Base-by-base conservation (phyloP, 1,140 invertebrate species). In the Cheumatopsyche charites region DNA sequence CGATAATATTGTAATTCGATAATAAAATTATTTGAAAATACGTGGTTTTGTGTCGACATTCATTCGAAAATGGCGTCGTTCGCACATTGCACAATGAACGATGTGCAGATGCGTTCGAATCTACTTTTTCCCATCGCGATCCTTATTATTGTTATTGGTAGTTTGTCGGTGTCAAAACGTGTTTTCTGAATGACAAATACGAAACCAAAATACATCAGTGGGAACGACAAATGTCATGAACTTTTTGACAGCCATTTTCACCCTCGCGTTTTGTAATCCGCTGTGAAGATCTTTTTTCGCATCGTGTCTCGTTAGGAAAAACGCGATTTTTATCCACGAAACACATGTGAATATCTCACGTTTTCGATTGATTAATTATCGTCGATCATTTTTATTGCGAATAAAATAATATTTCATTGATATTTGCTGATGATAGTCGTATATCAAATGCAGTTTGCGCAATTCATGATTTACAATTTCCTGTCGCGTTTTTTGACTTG, bases 21-120 rank as follows among this genome's bases (percentile, higher is more conserved):
- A n/a, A n/a, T n/a, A n/a, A n/a, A n/a, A n/a, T n/a, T n/a, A n/a
- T n/a, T n/a, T n/a, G n/a, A n/a, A n/a, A n/a, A n/a, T n/a, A 9
- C 29, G 29, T 36, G 29, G 9, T 36, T 36, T 36, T 9, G 29
- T 9, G 29, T n/a, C n/a, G n/a, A n/a, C n/a, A n/a, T n/a, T n/a
- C n/a, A n/a, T 36, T 36, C 9, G 25, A 58, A 58, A 58, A 58
- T 58, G 55, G 55, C 55, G 55, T 58, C 55, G n/a, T 6, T 52
- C 47, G 15, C 47, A 36, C 9, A n/a, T n/a, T n/a, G 11, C 55
- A 58, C 19, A 58, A 58, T 12, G 23, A 58, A 11, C 21, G 19
- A 21, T 2, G 55, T 58, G 55, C 55, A 58, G 55, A 58, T 58
- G 55, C 21, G 5, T 9, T 7, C 25, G 55, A 58, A 58, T 58